Percentiles rank a stretch among this genome's conserved stretches.
Conservation (phyloP, 2,888 invertebrate genomes). For the Amiota minor region DNA sequence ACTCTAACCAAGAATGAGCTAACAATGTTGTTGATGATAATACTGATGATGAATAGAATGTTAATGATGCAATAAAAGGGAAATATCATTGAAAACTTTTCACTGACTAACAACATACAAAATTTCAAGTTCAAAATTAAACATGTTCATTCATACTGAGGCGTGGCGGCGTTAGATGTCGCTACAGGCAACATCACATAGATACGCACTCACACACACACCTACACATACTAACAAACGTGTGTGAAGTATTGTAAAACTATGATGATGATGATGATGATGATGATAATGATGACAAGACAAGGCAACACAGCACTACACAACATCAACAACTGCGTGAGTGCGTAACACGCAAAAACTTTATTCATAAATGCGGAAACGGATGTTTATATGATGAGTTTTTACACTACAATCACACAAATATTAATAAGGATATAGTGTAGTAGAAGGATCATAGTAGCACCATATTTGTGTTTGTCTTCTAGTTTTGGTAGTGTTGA, state of each 20-base stretch:
- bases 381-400: slow-evolving; percentile 45
- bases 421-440: too few relatives aligned
- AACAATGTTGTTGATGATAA: slow-evolving; percentile 18
- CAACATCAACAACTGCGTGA: slow-evolving; percentile 17
- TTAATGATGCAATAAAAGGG: neutral
- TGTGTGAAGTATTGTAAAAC: slow-evolving; percentile 13
- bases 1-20: neutral
- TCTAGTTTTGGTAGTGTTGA: neutral
- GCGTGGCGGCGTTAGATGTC: neutral
- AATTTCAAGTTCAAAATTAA: slow-evolving; percentile 24
- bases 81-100: neutral
- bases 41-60: neutral
- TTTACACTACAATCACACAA: neutral
- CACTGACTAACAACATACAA: neutral
- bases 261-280: slow-evolving; percentile 16
- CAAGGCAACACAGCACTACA: slow-evolving; percentile 35
- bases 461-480: neutral
- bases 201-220: neutral
- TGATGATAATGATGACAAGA: neutral
- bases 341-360: slow-evolving; percentile 36
- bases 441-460: too few relatives aligned
- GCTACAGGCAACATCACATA: neutral
- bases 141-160: slow-evolving; percentile 23
- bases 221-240: neutral
- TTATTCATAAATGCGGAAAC: slow-evolving; percentile 49